Base-by-base conservation (phyloP, 2,113 vertebrate genomes). In the Callipepla squamata region DNA sequence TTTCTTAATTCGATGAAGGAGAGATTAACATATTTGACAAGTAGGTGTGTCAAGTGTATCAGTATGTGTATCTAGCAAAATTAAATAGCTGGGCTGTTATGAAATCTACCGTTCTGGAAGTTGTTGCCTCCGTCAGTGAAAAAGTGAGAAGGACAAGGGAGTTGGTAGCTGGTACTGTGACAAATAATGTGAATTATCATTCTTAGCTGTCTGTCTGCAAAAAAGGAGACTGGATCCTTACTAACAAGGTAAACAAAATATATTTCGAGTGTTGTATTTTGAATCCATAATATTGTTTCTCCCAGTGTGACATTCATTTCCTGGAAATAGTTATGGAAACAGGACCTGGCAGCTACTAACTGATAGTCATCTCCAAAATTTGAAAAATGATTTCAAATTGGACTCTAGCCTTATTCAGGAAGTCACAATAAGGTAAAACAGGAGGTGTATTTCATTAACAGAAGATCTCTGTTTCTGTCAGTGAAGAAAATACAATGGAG, bases 161-260 rank as follows among this genome's bases (percentile, higher is more conserved):
- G 26, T 18, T 80, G 28, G 48, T 66, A 95, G 70, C 92, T 95
- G 1, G 1, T 94, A 95, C 75, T 88, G 72, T 95, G 84, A 96
- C 47, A 95, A 97, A 94, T 97, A 97, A 97, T 63, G 50, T 94
- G 90, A 96, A 94, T 97, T 97, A 92, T 97, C 79, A 66, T 97
- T 97, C 97, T 96, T 97, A 97, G 97, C 95, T 97, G 95, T 95
- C 93, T 97, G 79, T 95, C 97, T 94, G 89, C 95, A 81, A 97
- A 97, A 97, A 97, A 97, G 97, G 97, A 97, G 86, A 48, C 96
- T 94, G 97, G 97, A 97, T 97, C 97, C 87, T 94, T 97, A 91
- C 95, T 97, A 92, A 97, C 97, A 89, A 97, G 97, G 97, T 97
- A 97, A 97, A 93, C 47, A n/a, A 85, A 90, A 82, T 80, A 14